Evolutionary conservation across 2,113 vertebrate genomes (phyloP).

Genomic region (Xiphophorus couchianus): DNA sequence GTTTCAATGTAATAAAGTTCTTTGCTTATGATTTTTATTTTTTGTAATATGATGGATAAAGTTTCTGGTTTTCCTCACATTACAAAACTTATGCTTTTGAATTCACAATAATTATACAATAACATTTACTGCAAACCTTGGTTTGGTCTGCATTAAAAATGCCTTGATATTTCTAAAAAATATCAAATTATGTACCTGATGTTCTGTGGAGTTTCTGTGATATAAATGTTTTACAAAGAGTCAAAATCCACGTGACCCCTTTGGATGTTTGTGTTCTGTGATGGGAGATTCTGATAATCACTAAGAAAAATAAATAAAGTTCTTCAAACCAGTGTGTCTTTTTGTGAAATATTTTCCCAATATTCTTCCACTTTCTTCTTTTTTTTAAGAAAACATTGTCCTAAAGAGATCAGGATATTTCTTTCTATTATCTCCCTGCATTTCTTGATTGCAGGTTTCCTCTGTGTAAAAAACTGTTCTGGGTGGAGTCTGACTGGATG

Average conservation of each 20-base stretch:
- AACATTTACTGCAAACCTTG: neutral
- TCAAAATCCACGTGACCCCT: neutral
- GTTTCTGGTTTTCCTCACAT: neutral
- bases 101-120: neutral
- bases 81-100: neutral
- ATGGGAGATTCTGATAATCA: neutral
- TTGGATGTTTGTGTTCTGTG: neutral
- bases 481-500: slow-evolving; percentile 6
- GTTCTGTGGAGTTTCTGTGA: neutral
- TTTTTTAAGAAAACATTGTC: slow-evolving; percentile 3
- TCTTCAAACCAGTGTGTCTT: neutral
- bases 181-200: neutral
- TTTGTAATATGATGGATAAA: neutral
- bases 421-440: neutral
- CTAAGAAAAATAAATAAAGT: neutral
- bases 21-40: neutral
- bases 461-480: neutral
- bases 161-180: neutral
- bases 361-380: no score
- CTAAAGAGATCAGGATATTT: neutral
- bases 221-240: neutral
- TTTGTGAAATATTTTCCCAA: neutral
- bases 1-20: neutral
- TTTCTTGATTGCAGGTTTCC: neutral
- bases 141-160: neutral